Evolutionary conservation across 2,888 invertebrate species (phyloP), one percentile per base, ranked within the genome.

Genomic region (Antheraea assamensis): DNA sequence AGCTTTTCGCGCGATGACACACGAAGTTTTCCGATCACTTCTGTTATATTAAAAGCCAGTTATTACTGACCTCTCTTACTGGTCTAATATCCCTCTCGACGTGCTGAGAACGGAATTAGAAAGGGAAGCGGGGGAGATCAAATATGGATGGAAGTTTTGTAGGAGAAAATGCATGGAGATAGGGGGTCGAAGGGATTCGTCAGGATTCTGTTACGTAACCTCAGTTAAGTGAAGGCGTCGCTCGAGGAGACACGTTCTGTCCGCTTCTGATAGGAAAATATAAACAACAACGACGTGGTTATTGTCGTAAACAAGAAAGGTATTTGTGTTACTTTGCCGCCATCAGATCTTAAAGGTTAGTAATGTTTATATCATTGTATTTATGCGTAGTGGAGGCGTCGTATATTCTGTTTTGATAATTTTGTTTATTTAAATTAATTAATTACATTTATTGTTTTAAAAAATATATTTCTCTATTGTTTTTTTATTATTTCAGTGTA

Each of bases 201-300:
- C 88, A 92, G 93, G 92, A 92, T 86, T 81, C 80, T 78, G 86
- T 94, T 94, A 94, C 93, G 92, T 94, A 94, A 94, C 87, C 79
- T 81, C 90, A 95, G 95, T 95, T 84, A 85, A 83, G 87, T 85
- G 83, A 85, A 82, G 86, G 82, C 86, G 80, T 85, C 83, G 82
- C 80, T 79, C 80, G 80, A 74, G 87, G 83, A 78, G 81, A 88
- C 86, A 90, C 92, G 93, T 87, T 78, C 76, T 75, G 76, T 74
- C 79, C 74, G 80, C 74, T 78, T 70, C 74, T 75, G 72, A 75
- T 80, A 75, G 81, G 77, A 84, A 83, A 89, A 90, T 82, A 93
- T 92, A 94, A 94, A 94, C 88, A 93, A 92, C 92, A 94, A 93
- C 92, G 93, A 89, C 93, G 89, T 94, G 90, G 91, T 92, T 92